These are phyloP conservation scores for Lordiphosa stackelbergi DNA, from an alignment of 1,140 invertebrate species.

Conservation along the genomic window DNA sequence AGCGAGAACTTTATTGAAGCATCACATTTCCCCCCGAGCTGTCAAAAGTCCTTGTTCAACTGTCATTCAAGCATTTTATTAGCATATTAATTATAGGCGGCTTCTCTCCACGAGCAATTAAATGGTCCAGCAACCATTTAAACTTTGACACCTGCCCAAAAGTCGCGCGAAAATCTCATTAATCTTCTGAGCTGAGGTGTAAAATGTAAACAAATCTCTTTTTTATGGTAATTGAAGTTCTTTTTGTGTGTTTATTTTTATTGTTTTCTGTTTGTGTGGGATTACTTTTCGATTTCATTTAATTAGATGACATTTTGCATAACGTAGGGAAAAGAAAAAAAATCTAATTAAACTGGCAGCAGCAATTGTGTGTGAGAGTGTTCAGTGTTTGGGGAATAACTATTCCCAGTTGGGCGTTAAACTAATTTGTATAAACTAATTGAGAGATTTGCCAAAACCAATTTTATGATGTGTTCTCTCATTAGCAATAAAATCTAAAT, in stretches of 20 bases:
- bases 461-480: slow-evolving; percentile 66
- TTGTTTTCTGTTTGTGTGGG: slow-evolving; percentile 12
- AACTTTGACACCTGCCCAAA: slow-evolving; percentile 62
- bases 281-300: slow-evolving; percentile 69
- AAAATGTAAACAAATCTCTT: slow-evolving; percentile 68
- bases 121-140: slow-evolving; percentile 48
- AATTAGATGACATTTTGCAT: slow-evolving; percentile 54
- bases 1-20: slow-evolving; percentile 26
- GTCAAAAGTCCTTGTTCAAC: slow-evolving; percentile 48
- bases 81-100: slow-evolving; percentile 68
- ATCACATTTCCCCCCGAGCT: slow-evolving; percentile 5
- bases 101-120: slow-evolving; percentile 42
- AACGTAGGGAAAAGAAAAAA: slow-evolving; percentile 16
- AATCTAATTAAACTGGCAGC: slow-evolving; percentile 5
- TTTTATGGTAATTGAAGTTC: slow-evolving; percentile 72
- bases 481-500: slow-evolving; percentile 67
- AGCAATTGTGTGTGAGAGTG: slow-evolving; percentile 3
- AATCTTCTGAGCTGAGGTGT: slow-evolving; percentile 56
- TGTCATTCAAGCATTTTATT: slow-evolving; percentile 65
- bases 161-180: slow-evolving; percentile 47
- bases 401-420: slow-evolving; percentile 67
- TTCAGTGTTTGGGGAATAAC: slow-evolving; percentile 22
- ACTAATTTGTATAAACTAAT: slow-evolving; percentile 72
- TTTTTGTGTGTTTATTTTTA: slow-evolving; percentile 18
- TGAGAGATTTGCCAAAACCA: slow-evolving; percentile 53